phyloP scores from a whole-genome alignment of 2,797 vertebrate genomes.

The Chlorospingus flavigularis region DNA sequence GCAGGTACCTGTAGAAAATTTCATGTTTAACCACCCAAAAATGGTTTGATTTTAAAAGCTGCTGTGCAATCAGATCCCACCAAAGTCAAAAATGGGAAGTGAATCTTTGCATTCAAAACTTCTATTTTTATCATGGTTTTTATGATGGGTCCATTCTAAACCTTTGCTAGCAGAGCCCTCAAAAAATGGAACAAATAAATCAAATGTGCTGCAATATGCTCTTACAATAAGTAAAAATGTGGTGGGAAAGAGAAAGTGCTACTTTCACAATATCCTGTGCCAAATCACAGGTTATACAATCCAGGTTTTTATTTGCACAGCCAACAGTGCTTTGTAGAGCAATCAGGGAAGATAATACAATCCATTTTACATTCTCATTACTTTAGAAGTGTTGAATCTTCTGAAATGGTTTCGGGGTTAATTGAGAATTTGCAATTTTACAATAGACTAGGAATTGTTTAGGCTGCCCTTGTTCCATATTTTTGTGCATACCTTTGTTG shows the following conservation, averaged over 20 bases:
- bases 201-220: neutral
- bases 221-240: neutral
- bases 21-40: neutral
- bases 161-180: neutral
- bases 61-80: neutral
- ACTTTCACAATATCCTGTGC: conserved; percentile 22
- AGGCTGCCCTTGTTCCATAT: neutral
- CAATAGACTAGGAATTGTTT: conserved; percentile 39
- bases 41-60: neutral
- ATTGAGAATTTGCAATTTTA: conserved; percentile 42
- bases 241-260: neutral
- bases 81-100: neutral
- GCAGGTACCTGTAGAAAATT: fast-evolving
- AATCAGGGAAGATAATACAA: conserved; percentile 50
- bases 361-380: conserved; percentile 57
- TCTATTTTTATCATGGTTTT: neutral
- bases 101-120: neutral
- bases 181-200: neutral
- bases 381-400: conserved; percentile 50
- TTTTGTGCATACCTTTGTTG: conserved; percentile 15
- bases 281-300: conserved; percentile 39
- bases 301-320: conserved; percentile 51
- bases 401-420: conserved; percentile 48
- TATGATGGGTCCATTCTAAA: conserved; percentile 9
- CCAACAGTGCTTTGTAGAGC: conserved; percentile 33